Evolutionary conservation across 1,140 invertebrate species (phyloP), one percentile per base, ranked within the genome.

Genomic region (Camponotus floridanus): DNA sequence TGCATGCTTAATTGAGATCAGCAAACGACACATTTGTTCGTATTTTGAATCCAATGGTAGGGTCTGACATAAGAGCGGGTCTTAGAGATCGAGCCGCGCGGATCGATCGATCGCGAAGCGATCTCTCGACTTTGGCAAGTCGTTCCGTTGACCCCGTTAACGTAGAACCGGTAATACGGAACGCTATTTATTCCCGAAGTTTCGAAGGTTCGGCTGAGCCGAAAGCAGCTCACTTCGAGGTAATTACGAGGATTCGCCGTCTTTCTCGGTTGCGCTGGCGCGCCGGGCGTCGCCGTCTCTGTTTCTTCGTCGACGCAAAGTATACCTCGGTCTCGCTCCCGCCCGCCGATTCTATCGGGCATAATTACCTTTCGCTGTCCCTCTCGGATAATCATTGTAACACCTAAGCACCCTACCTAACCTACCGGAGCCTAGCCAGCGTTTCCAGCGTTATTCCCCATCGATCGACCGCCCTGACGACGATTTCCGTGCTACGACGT

Each of bases 351-450:
- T 93, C 92, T 94, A 94, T 95, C 94, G 92, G 86, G 94, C 92
- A 94, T 95, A 94, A 95, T 94, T 95, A 94, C 94, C 94, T 94
- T 92, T 93, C 88, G 93, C 94, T 94, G 94, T 95, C 94, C 94
- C 93, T 95, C 94, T 95, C 94, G 92, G 91, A 94, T 95, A 95
- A 95, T 95, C 94, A 95, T 95, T 95, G 94, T 95, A 95, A 95
- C 94, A 95, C 94, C 94, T 94, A 95, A 95, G 94, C 94, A 94
- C 93, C 93, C 94, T 93, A 94, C 93, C 94, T 93, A 94, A 94
- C 94, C 93, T 94, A 92, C 91, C 90, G 85, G 88, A 89, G 89
- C 93, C 92, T 94, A 92, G 92, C 93, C 91, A 91, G 91, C 92
- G 91, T 94, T 95, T 94, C 94, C 92, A 93, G 85, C 94, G 92